A percentile compares a stretch with the other conserved stretches of the same genome.
Evolutionary conservation across 2,113 vertebrate species (phyloP).

Genomic region (Ovis aries): DNA sequence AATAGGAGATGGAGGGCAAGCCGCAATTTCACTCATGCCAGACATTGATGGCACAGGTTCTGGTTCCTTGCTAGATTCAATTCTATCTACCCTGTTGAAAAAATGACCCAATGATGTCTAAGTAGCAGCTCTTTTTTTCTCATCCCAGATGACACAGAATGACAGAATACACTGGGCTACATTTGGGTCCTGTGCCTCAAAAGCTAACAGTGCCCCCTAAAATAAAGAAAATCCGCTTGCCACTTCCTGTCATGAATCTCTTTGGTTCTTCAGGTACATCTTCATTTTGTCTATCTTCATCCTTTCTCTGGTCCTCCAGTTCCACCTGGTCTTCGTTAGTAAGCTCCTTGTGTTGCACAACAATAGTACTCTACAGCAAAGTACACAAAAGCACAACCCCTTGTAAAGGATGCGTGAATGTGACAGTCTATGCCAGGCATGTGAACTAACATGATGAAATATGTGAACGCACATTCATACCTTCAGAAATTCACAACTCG

Average conservation of each 20-base stretch:
- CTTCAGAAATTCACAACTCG: not conserved
- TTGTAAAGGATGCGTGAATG: not conserved
- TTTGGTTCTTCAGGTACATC: not conserved
- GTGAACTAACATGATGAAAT: not conserved
- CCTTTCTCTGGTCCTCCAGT: not conserved
- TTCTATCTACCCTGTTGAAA: not conserved
- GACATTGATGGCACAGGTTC: not conserved
- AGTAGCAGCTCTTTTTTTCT: not conserved
- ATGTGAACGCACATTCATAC: not conserved
- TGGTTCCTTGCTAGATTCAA: not conserved
- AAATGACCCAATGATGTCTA: not conserved
- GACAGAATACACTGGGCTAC: not conserved
- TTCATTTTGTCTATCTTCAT: not conserved
- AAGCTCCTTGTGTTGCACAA: not conserved
- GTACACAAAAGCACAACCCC: not conserved
- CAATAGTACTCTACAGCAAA: not conserved
- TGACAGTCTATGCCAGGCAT: not conserved
- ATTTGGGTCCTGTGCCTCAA: not conserved
- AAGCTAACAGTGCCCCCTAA: not conserved
- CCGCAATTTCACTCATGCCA: not conserved
- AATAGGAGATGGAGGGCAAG: not conserved
- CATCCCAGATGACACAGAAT: not conserved
- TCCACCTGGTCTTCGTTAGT: not conserved
- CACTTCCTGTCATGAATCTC: not conserved
- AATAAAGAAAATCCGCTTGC: not conserved